Evolutionary conservation across 2,113 vertebrate species (phyloP).

Genomic region (Daphoenositta chrysoptera): DNA sequence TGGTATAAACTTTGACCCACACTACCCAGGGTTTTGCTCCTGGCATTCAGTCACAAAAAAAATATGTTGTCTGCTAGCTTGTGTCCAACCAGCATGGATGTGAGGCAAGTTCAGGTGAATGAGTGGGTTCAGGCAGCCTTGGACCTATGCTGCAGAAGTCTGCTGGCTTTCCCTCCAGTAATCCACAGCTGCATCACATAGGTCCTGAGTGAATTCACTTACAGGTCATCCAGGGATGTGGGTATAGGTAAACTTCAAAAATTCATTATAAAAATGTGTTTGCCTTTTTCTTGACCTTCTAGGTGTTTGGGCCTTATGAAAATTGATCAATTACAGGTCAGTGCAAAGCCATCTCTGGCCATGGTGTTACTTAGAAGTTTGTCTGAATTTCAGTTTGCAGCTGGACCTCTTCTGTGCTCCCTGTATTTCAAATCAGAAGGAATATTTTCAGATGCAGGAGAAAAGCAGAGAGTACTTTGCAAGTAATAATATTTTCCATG

Average conservation of each 20-base stretch:
- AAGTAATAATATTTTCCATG: background rate
- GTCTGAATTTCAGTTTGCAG: background rate
- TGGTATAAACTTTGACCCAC: rapidly evolving
- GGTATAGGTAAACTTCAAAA: background rate
- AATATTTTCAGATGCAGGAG: background rate
- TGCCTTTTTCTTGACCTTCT: background rate
- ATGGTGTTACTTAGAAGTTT: background rate
- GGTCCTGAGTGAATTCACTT: background rate
- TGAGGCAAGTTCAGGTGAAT: background rate
- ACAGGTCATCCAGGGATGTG: background rate
- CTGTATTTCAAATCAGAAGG: background rate
- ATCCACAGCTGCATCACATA: background rate
- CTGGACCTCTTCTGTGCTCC: background rate
- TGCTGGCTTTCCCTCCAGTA: background rate
- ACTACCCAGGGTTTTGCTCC: background rate
- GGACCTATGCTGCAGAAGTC: rapidly evolving
- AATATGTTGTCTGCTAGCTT: background rate
- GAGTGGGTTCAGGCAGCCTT: background rate
- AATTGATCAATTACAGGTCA: background rate
- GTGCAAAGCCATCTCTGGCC: background rate
- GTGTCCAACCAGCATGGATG: background rate
- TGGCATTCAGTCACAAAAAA: background rate
- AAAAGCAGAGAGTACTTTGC: background rate
- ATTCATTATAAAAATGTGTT: background rate
- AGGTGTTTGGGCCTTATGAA: background rate